Percentiles rank a stretch among this genome's conserved stretches.
These are phyloP conservation scores for Phaedon cochleariae DNA, from an alignment of 2,888 invertebrate genomes.

Conservation along the genomic window DNA sequence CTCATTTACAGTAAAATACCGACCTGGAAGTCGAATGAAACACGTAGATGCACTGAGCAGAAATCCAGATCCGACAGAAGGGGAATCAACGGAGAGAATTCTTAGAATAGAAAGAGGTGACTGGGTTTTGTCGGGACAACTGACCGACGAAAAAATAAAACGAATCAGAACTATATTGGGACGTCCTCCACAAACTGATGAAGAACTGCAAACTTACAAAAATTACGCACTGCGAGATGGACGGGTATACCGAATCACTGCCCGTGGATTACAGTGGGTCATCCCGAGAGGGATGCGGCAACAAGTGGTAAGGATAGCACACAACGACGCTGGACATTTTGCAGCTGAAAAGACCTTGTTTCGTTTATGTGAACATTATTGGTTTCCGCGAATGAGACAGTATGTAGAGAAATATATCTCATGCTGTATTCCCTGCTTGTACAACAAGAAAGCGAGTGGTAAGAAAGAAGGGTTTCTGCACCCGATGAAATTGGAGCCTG, in stretches of 20 bases:
- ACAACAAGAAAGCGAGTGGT: slow-evolving; percentile 49
- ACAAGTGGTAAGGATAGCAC: slow-evolving; percentile 39
- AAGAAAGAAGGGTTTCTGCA: slow-evolving; percentile 51
- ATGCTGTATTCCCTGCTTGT: slow-evolving; percentile 55
- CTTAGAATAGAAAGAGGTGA: slow-evolving; percentile 21
- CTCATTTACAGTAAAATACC: slow-evolving; percentile 38
- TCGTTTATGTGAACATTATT: slow-evolving; percentile 40
- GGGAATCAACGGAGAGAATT: neutral
- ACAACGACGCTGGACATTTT: slow-evolving; percentile 56
- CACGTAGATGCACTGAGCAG: slow-evolving; percentile 45
- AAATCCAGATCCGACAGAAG: slow-evolving; percentile 28
- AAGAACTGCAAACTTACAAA: slow-evolving; percentile 21
- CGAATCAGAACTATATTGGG: slow-evolving; percentile 19
- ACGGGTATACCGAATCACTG: slow-evolving; percentile 23
- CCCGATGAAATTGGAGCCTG: slow-evolving; percentile 48
- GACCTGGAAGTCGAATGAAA: slow-evolving; percentile 36
- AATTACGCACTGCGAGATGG: slow-evolving; percentile 20
- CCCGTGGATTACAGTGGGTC: neutral
- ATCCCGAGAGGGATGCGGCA: slow-evolving; percentile 46
- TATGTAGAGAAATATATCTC: slow-evolving; percentile 55
- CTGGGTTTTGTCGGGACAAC: slow-evolving; percentile 34
- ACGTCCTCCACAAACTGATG: slow-evolving; percentile 27
- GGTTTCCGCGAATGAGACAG: slow-evolving; percentile 53
- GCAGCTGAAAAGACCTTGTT: slow-evolving; percentile 50
- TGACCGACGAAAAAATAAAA: slow-evolving; percentile 27